Conservation (phyloP, 2,888 invertebrate species). For the Sipha maydis region DNA sequence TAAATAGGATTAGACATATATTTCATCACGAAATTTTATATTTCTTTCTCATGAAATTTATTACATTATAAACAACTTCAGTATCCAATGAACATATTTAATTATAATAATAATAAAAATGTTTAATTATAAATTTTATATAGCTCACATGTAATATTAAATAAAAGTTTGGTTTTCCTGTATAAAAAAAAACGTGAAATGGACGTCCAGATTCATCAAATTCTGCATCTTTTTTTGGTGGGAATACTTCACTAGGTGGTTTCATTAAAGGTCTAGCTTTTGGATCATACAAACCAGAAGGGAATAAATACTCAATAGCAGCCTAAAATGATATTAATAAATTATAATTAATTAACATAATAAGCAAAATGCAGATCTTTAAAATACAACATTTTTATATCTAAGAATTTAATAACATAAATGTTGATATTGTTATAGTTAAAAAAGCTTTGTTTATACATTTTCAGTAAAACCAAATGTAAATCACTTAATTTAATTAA, state of each 20-base stretch:
- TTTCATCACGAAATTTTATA: neutral
- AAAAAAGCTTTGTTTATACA: no score
- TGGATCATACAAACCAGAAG: conserved; percentile 88
- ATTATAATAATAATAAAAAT: conserved; percentile 19
- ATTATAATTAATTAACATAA: neutral
- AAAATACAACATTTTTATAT: neutral
- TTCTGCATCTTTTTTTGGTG: conserved; percentile 84
- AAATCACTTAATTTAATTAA: no score
- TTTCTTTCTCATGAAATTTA: neutral
- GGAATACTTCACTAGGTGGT: conserved; percentile 88
- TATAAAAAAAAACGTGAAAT: conserved; percentile 91
- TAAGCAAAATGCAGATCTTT: neutral
- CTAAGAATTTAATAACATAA: no score
- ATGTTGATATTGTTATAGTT: no score
- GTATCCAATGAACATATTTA: neutral
- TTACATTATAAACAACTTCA: neutral
- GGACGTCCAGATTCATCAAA: conserved; percentile 93
- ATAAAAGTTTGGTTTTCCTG: conserved; percentile 86
- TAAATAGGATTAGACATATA: neutral
- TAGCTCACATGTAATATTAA: conserved; percentile 78
- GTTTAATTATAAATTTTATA: neutral
- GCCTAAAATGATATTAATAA: conserved; percentile 71
- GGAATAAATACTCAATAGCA: conserved; percentile 94
- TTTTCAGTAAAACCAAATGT: no score
- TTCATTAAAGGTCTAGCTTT: conserved; percentile 90